These are phyloP conservation scores for Alethe castanea DNA, from an alignment of 2,113 vertebrate species.

Conservation along the genomic window DNA sequence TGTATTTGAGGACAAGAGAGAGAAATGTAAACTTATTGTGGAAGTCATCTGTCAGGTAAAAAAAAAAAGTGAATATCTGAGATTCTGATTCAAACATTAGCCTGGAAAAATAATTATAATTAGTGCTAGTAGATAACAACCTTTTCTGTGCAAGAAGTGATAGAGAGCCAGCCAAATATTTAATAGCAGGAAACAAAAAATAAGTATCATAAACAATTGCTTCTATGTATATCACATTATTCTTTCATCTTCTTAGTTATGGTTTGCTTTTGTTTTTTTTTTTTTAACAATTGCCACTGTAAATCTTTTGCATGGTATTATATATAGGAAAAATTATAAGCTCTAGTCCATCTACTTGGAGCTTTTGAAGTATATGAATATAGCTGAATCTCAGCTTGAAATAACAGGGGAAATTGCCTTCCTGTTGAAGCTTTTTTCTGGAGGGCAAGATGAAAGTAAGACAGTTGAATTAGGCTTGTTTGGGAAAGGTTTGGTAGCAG, in stretches of 20 bases:
- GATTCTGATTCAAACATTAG: neutral
- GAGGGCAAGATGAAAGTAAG: neutral
- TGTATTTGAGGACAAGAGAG: neutral
- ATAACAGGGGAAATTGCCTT: neutral
- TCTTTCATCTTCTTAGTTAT: neutral
- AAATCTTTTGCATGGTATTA: neutral
- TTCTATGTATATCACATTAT: neutral
- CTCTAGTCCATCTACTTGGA: neutral
- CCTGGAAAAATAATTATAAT: neutral
- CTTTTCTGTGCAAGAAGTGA: neutral
- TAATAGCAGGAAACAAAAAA: neutral
- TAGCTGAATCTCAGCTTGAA: neutral
- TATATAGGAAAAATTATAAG: neutral
- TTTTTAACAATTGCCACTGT: neutral
- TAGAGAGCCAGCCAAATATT: neutral
- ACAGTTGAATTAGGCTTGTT: accelerated
- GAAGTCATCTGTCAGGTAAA: neutral
- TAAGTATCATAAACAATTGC: neutral
- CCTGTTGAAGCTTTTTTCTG: neutral
- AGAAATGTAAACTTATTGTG: neutral
- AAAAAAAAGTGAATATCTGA: neutral
- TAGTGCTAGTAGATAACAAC: neutral
- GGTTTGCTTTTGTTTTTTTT: accelerated
- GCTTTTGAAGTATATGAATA: neutral
- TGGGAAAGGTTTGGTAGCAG: neutral